Base-by-base conservation (phyloP, 2,113 vertebrate genomes). In the Anhinga anhinga region DNA sequence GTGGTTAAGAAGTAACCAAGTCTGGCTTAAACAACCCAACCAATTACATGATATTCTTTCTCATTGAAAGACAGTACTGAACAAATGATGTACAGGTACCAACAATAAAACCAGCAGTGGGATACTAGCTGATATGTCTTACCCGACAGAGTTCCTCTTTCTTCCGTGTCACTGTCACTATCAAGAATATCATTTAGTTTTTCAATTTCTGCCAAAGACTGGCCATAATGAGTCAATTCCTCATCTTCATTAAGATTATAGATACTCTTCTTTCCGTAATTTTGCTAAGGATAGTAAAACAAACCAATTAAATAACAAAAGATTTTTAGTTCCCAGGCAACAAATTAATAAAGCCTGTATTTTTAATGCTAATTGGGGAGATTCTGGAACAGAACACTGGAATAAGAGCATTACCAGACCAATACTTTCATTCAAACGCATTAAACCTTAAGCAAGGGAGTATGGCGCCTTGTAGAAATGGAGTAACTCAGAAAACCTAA, bases 201-300 rank as follows among this genome's bases (percentile, higher is more conserved):
- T 95, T 99, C 99, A 15, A 99, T 98, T 96, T 99, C 99, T n/a
- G 99, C 99, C 98, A 99, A 73, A 15, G 99, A 99, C 62, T 99
- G 99, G 65, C 99, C 99, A 30, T 98, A 99, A 93, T 99, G 99
- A 67, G 99, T 99, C 82, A 99, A 97, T 74, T 99, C 99, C 78
- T 99, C 99, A 20, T 99, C 99, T 96, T 99, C 99, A 30, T 99
- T 99, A 80, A 99, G 98, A 94, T 99, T 99, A 95, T 98, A 99
- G 69, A 99, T 85, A 44, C 97, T 99, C 96, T 99, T 99, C 96
- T 99, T 99, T 17, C 98, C 98, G 7, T 98, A 98, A 79, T 96
- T 96, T 70, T 99, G 98, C 99, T 99, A 93, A 53, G 50, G 94
- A 34, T 16, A 79, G 50, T 21, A 45, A 66, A 74, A 58, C 22